Evolutionary conservation across 2,797 vertebrate genomes (phyloP).

Genomic region (Muscicapa comitata): DNA sequence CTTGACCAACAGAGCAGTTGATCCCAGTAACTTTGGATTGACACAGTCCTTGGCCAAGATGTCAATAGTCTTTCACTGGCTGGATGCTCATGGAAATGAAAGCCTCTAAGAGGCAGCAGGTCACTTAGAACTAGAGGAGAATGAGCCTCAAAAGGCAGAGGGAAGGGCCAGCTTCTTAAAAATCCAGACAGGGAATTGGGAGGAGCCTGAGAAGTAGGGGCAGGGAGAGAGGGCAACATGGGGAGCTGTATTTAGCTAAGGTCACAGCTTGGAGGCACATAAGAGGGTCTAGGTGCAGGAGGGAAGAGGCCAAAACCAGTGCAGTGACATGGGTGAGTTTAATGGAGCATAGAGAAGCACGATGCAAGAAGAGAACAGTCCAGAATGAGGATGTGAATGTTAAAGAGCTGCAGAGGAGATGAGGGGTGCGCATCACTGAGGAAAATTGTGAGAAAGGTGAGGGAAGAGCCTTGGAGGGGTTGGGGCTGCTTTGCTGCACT

Average conservation of each 20-base stretch:
- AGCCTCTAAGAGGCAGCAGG: neutral
- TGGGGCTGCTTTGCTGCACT: neutral
- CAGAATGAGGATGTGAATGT: neutral
- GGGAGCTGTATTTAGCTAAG: neutral
- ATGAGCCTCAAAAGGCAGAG: neutral
- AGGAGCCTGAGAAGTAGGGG: neutral
- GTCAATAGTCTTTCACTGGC: rapidly evolving
- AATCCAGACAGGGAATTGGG: neutral
- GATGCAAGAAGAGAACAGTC: neutral
- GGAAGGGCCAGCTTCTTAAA: neutral
- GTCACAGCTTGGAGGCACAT: neutral
- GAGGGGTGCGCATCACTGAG: neutral
- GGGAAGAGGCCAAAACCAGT: neutral
- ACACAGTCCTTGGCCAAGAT: neutral
- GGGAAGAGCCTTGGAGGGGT: neutral
- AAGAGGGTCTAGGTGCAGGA: neutral
- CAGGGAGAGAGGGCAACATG: neutral
- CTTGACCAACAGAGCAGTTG: neutral
- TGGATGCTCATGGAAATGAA: neutral
- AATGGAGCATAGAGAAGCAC: neutral
- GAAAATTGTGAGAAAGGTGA: neutral
- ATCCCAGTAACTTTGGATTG: neutral
- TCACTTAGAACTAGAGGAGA: neutral
- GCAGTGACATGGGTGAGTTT: neutral
- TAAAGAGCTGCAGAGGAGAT: neutral